These are phyloP conservation scores for Anhinga anhinga DNA, from an alignment of 2,113 vertebrate genomes.

Conservation along the genomic window DNA sequence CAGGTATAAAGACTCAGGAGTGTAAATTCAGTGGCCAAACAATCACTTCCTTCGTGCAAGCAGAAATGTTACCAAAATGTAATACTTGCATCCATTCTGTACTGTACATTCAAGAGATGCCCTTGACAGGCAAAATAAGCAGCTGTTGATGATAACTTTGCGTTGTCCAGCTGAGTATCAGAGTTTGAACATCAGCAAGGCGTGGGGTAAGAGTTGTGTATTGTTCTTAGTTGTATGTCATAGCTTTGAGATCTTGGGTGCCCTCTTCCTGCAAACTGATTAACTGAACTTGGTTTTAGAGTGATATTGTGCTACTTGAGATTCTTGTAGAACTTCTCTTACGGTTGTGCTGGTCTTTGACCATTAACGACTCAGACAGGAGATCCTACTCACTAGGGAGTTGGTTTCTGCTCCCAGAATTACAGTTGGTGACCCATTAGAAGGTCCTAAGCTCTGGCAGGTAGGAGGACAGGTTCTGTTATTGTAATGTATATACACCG, in stretches of 20 bases:
- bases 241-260: neutral
- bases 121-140: neutral
- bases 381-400: neutral
- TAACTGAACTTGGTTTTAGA: neutral
- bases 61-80: neutral
- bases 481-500: no score
- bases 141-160: neutral
- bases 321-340: neutral
- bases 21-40: neutral
- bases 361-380: neutral
- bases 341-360: neutral
- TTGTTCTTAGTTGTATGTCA: neutral
- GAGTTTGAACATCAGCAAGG: neutral
- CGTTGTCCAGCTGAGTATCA: neutral
- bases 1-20: constrained; percentile 74
- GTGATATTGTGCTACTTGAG: neutral
- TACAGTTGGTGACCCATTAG: neutral
- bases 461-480: neutral
- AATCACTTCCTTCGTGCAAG: neutral
- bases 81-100: neutral
- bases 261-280: neutral
- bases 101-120: neutral
- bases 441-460: neutral
- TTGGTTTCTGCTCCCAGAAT: neutral
- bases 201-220: neutral